Conservation (phyloP, 2,797 vertebrate genomes). For the Tapirus indicus region DNA sequence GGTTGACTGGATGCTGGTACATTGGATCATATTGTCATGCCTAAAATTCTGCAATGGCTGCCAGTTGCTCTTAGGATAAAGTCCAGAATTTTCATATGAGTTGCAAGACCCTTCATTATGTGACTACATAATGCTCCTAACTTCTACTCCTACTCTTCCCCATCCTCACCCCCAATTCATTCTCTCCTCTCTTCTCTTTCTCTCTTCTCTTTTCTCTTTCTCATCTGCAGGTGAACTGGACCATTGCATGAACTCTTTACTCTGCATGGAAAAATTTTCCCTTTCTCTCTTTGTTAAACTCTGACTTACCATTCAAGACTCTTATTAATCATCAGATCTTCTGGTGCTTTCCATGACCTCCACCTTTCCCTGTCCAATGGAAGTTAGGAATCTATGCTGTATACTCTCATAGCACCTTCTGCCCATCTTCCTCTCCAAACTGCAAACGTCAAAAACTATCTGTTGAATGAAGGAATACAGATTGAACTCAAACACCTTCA, state of each 20-base stretch:
- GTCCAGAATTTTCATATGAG: background rate
- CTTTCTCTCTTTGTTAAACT: background rate
- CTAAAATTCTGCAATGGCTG: background rate
- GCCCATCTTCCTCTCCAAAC: background rate
- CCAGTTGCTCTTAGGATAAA: background rate
- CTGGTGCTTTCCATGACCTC: background rate
- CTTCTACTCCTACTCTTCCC: background rate
- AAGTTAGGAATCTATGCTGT: too few species aligned
- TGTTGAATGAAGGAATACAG: background rate
- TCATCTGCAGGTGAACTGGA: background rate
- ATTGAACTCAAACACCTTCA: slow-evolving; percentile 1
- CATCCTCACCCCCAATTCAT: background rate
- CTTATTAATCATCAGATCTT: background rate
- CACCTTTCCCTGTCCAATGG: background rate
- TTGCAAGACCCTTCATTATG: background rate
- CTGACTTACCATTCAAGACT: background rate
- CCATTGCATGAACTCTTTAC: background rate
- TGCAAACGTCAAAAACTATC: background rate
- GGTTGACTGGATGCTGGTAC: too few species aligned
- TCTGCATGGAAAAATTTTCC: background rate
- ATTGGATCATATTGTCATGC: background rate
- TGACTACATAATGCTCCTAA: too few species aligned
- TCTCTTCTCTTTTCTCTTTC: background rate
- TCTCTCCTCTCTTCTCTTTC: background rate
- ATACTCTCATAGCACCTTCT: background rate